These are phyloP conservation scores for Brenthis daphne DNA, from an alignment of 2,888 invertebrate genomes.

Conservation along the genomic window DNA sequence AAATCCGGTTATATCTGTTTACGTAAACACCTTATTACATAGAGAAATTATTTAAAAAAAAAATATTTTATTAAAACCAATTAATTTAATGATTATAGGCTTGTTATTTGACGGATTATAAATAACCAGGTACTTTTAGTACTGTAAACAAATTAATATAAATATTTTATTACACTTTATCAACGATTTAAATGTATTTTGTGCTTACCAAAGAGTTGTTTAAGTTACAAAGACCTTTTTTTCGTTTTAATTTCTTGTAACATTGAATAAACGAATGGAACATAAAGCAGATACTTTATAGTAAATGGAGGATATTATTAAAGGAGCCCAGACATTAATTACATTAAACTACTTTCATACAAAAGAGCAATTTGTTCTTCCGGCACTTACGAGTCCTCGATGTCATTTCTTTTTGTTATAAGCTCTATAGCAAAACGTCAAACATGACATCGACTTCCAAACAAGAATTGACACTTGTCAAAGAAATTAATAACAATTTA, in stretches of 20 bases:
- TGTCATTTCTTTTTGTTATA: slow-evolving; percentile 33
- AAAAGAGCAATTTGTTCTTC: slow-evolving; percentile 64
- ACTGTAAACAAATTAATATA: too few relatives aligned
- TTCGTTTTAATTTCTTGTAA: neutral
- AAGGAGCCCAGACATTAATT: slow-evolving; percentile 48
- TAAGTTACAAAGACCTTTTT: neutral
- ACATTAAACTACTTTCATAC: slow-evolving; percentile 53
- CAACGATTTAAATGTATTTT: too few relatives aligned
- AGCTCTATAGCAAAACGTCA: neutral
- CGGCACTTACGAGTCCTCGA: slow-evolving; percentile 51
- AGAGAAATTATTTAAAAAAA: neutral
- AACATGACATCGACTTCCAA: neutral
- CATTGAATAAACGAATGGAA: neutral
- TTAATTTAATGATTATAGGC: neutral
- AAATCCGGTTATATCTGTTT: too few relatives aligned
- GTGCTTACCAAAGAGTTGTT: too few relatives aligned
- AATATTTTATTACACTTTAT: too few relatives aligned
- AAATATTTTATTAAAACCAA: neutral
- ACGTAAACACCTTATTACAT: too few relatives aligned
- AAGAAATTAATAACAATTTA: neutral
- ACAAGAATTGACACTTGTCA: neutral
- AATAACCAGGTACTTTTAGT: too few relatives aligned
- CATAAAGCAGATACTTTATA: slow-evolving; percentile 5
- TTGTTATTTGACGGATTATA: too few relatives aligned
- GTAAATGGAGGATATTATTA: slow-evolving; percentile 19